A percentile compares a stretch with the other conserved stretches of the same genome.
Evolutionary conservation across 1,140 invertebrate species (phyloP).

Genomic region (Sesamia nonagrioides): DNA sequence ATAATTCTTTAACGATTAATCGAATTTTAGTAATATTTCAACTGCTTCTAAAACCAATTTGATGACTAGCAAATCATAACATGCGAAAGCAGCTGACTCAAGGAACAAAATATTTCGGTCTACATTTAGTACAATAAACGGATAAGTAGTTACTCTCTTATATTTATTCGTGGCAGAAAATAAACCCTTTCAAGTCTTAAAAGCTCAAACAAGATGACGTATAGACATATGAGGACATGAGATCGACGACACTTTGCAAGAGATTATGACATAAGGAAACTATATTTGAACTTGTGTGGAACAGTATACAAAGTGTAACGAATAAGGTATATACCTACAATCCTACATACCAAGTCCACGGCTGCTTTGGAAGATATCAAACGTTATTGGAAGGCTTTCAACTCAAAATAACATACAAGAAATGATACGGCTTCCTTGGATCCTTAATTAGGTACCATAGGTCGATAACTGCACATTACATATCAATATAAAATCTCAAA

Average conservation of each 20-base stretch:
- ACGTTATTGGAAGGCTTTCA: too few relatives aligned
- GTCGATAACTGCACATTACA: too few relatives aligned
- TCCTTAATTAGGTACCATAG: too few relatives aligned
- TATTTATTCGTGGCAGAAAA: slow-evolving; percentile 23
- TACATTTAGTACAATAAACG: neutral
- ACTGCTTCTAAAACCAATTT: neutral
- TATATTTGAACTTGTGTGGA: neutral
- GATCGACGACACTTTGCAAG: slow-evolving; percentile 55
- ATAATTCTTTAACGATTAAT: neutral
- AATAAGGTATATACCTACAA: too few relatives aligned
- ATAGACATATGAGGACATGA: slow-evolving; percentile 62
- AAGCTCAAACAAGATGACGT: slow-evolving; percentile 65
- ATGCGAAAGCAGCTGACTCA: neutral
- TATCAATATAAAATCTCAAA: too few relatives aligned
- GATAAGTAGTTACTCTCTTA: slow-evolving; percentile 48
- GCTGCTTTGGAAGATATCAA: too few relatives aligned
- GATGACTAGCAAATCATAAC: slow-evolving; percentile 4
- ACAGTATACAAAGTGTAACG: neutral
- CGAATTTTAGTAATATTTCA: neutral
- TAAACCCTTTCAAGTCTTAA: slow-evolving; percentile 39
- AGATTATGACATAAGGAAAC: slow-evolving; percentile 1
- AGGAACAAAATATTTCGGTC: slow-evolving; percentile 7
- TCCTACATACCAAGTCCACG: too few relatives aligned
- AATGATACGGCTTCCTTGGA: too few relatives aligned
- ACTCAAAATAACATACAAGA: too few relatives aligned